Evolutionary conservation across 2,113 vertebrate species (phyloP), one percentile per base, ranked within the genome.

Genomic region (Stegastes partitus): DNA sequence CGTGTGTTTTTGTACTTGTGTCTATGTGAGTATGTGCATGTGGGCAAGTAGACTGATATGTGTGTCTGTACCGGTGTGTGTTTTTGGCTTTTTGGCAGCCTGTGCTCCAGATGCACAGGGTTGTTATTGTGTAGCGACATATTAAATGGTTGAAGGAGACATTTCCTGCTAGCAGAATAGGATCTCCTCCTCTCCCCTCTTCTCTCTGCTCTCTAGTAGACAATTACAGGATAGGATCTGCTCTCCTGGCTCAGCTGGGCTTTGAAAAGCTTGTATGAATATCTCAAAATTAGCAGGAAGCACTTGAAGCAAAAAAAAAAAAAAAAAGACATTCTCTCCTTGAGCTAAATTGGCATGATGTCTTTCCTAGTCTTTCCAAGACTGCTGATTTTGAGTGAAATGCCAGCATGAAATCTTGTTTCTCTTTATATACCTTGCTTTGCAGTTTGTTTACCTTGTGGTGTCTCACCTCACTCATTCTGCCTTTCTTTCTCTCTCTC

Each of bases 121-220:
- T 91, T 93, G 92, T 95, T 95, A 94, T 94, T 95, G 89, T 93
- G 92, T 93, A 93, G 92, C 58, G 66, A 83, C 92, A 93, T 93
- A 93, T 94, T 95, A 96, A 95, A 96, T 95, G 92, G 93, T 92
- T 94, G 94, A 94, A 94, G 86, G 93, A 93, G 94, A 94, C 89
- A 90, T 92, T 94, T 96, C 93, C 95, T 96, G 95, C 95, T 94
- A 94, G 95, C 95, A 91, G 91, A 87, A 89, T 89, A 94, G 89
- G 87, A 88, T 91, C 85, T 90, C 84, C 90, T 89, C 63, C 82
- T 87, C 72, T 81, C 78, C 57, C 77, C 86, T 81, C 84, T 86
- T 84, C 93, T 95, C 93, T 93, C 88, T 94, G 92, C 95, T 94
- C 84, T 83, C 82, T 75, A 86, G 84, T 73, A 88, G 88, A 93